These are phyloP conservation scores for Phalacrocorax pelagicus DNA, from an alignment of 2,113 vertebrate species.

Conservation along the genomic window DNA sequence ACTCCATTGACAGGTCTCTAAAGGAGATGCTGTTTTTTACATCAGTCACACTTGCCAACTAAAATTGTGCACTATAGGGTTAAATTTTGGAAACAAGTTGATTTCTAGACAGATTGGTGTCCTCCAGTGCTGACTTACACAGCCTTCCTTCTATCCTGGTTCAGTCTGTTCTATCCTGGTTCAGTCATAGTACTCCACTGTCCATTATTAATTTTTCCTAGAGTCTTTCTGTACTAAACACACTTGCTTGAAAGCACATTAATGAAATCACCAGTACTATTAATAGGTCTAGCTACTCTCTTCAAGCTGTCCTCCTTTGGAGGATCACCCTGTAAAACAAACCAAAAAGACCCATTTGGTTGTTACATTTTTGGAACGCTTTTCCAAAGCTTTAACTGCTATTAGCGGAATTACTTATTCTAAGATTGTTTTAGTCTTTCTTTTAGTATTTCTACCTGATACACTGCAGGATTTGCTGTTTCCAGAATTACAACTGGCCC, in stretches of 20 bases:
- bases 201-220: background rate
- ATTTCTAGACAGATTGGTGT: background rate
- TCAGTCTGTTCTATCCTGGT: background rate
- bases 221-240: background rate
- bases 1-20: background rate
- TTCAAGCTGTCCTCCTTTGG: background rate
- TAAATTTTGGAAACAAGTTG: background rate
- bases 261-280: background rate
- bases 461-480: background rate
- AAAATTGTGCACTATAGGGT: background rate
- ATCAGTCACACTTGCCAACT: background rate
- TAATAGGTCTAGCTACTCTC: background rate
- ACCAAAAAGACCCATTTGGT: background rate
- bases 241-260: background rate
- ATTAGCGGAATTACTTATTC: background rate
- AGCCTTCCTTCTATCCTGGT: background rate
- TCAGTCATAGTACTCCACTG: background rate
- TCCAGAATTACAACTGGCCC: background rate
- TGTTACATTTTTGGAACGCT: background rate
- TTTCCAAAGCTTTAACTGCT: background rate
- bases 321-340: background rate
- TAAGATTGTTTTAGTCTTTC: background rate
- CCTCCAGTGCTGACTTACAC: background rate
- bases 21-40: background rate
- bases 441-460: background rate